Evolutionary conservation across 2,888 invertebrate species (phyloP), one percentile per base, ranked within the genome.

Genomic region (Barypeithes pellucidus): DNA sequence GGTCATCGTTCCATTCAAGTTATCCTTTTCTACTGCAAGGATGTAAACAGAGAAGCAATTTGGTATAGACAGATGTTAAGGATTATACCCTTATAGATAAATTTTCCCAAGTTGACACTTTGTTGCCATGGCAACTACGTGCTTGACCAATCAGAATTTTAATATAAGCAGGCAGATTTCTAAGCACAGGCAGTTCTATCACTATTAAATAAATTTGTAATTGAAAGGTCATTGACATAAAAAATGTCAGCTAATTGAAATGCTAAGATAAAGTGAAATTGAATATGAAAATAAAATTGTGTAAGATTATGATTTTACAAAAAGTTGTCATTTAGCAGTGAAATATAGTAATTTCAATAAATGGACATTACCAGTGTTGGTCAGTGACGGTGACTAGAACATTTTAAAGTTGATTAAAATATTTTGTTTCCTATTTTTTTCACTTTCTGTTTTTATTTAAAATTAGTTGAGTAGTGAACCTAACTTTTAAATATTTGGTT

Each of bases 141-240:
- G n/a, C 14, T 50, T 18, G 52, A 36, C 65, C 65, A 65, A 65
- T 57, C 54, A 57, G 54, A 57, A 33, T 9, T 16, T 7, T 33
- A 57, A 57, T 33, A 18, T 16, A 33, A 16, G 16, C 54, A 57
- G 33, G 33, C 33, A 57, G 33, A 33, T 57, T 57, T 29, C 33
- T 50, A 57, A 18, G 20, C 18, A 45, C 65, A 36, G 65, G 52
- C 50, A 65, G 20, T 14, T 50, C 16, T 36, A 65, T 50, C 39
- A 65, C 29, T 65, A 39, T 65, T 47, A 50, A 45, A 50, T 50
- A 50, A 52, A 50, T 33, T 45, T 12, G 45, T 47, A 43, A 16
- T 62, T 33, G 24, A 24, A 47, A 47, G 62, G 62, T 62, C 47
- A 62, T 29, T 45, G 47, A 5, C 24, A 62, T n/a, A 16, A 45